These are phyloP conservation scores for Subanguina moxae DNA, from an alignment of 1,140 invertebrate species.

Conservation along the genomic window DNA sequence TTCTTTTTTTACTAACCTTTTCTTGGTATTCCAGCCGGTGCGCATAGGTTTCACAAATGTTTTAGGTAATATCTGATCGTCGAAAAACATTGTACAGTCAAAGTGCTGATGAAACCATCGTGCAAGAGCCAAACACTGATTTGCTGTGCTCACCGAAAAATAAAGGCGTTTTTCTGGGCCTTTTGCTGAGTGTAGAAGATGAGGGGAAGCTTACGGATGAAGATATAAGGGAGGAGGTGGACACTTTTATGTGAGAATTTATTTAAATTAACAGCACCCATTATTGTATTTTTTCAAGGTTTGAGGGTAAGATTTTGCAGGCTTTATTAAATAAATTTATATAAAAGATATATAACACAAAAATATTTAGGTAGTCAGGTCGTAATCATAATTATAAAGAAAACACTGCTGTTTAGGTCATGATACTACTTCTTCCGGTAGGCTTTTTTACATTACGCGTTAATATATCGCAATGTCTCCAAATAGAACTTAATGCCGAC, in stretches of 20 bases:
- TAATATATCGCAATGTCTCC: too few relatives aligned
- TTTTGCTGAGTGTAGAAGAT: neutral
- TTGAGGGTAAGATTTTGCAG: neutral
- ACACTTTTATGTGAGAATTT: conserved; percentile 2
- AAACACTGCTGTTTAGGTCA: neutral
- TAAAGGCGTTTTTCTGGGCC: neutral
- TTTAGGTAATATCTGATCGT: neutral
- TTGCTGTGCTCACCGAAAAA: neutral
- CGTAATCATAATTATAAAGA: too few relatives aligned
- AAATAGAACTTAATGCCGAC: too few relatives aligned
- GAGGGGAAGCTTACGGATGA: neutral
- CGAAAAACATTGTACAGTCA: neutral
- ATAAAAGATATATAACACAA: neutral
- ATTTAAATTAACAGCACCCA: neutral
- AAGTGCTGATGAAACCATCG: neutral
- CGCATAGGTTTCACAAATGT: neutral
- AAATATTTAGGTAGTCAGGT: too few relatives aligned
- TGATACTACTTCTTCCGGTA: neutral
- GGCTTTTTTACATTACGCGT: too few relatives aligned
- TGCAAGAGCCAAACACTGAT: neutral
- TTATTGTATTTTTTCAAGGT: neutral
- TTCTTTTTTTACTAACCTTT: too few relatives aligned
- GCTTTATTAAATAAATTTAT: neutral
- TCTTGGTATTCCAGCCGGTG: too few relatives aligned
- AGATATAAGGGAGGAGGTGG: conserved; percentile 1